Evolutionary conservation across 2,797 vertebrate species (phyloP).

Genomic region (Danio tinwini): DNA sequence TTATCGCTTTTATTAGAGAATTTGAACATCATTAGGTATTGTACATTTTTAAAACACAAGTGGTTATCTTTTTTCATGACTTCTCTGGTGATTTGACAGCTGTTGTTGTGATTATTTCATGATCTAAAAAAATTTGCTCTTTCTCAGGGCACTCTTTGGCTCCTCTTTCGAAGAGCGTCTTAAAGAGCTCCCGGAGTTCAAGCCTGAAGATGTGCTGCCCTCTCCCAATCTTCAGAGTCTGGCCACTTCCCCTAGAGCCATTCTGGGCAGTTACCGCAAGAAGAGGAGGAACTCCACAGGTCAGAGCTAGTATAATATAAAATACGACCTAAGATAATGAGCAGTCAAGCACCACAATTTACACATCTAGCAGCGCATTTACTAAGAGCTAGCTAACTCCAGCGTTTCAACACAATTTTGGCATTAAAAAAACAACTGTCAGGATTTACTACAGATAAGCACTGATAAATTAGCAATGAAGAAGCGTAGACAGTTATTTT

Average conservation of each 20-base stretch:
- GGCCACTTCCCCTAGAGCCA: slow-evolving; percentile 90
- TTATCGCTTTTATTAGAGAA: too few relatives aligned
- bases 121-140: slow-evolving; percentile 15
- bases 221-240: slow-evolving; percentile 92
- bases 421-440: too few relatives aligned
- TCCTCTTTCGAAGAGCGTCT: slow-evolving; percentile 91
- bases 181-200: slow-evolving; percentile 91
- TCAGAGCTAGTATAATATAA: slow-evolving; percentile 61
- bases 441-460: too few relatives aligned
- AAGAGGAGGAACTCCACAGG: slow-evolving; percentile 92
- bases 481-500: too few relatives aligned
- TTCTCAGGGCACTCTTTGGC: slow-evolving; percentile 84
- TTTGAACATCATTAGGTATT: too few relatives aligned
- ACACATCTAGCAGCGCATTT: not conserved
- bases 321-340: not conserved
- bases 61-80: too few relatives aligned
- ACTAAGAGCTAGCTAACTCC: too few relatives aligned
- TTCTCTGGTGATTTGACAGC: too few relatives aligned
- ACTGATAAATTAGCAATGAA: too few relatives aligned
- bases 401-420: too few relatives aligned
- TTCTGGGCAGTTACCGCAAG: slow-evolving; percentile 91
- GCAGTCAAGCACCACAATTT: not conserved
- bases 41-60: too few relatives aligned
- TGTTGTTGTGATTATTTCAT: too few relatives aligned
- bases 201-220: slow-evolving; percentile 90